Evolutionary conservation across 2,888 invertebrate genomes (phyloP).

Genomic region (Acrobasis suavella): DNA sequence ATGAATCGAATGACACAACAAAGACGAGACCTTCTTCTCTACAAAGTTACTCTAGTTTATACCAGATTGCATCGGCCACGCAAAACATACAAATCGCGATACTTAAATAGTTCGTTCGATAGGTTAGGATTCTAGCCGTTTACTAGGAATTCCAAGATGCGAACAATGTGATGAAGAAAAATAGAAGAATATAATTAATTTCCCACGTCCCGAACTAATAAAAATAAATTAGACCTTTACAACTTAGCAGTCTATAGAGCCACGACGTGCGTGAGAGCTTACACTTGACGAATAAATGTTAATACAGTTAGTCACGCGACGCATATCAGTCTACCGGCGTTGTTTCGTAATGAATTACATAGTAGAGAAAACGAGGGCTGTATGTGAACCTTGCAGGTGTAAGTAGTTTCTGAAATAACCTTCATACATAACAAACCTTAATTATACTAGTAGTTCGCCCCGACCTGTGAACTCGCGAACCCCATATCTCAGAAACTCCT

Average conservation of each 20-base stretch:
- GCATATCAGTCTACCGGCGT: not conserved
- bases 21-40: not conserved
- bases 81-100: not conserved
- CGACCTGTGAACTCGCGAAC: no score
- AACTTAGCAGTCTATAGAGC: not conserved
- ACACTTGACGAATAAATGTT: constrained; percentile 14
- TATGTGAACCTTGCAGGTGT: not conserved
- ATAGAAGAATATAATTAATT: not conserved
- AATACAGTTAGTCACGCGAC: not conserved
- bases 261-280: constrained; percentile 6
- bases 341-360: not conserved
- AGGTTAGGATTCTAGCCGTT: no score
- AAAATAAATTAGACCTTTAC: not conserved
- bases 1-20: not conserved
- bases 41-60: not conserved
- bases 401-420: no score
- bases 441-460: no score
- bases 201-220: not conserved
- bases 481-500: no score
- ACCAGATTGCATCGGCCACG: not conserved
- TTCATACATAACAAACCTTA: no score
- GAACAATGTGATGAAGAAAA: not conserved
- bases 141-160: not conserved
- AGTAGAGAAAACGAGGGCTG: not conserved
- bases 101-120: no score